Evolutionary conservation across 2,113 vertebrate species (phyloP).

Genomic region (Mormoops blainvillei): DNA sequence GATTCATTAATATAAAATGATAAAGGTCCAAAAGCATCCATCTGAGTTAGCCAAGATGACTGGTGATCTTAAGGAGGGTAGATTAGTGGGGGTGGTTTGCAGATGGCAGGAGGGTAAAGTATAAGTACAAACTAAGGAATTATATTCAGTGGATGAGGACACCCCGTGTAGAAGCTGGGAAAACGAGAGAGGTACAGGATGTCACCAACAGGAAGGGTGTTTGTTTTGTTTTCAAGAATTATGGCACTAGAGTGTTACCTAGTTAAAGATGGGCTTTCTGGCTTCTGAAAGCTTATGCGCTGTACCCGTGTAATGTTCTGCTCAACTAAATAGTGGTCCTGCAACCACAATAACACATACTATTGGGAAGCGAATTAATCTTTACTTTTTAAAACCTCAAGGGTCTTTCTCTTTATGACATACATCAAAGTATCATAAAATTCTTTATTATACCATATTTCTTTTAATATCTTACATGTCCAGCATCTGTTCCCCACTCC

Average conservation of each 20-base stretch:
- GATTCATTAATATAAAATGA: background rate
- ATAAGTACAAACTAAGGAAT: background rate
- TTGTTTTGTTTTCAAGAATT: background rate
- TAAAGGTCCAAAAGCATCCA: background rate
- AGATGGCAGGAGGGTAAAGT: background rate
- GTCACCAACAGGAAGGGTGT: background rate
- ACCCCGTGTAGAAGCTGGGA: background rate
- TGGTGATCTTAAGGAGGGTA: background rate
- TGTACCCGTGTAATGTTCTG: background rate
- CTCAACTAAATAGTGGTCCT: background rate
- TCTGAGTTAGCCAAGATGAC: background rate
- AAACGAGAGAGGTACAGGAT: background rate
- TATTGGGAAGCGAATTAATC: background rate
- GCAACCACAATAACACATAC: background rate
- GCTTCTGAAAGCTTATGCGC: background rate
- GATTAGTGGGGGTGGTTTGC: background rate
- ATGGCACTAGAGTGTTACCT: background rate
- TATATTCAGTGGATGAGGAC: no score
- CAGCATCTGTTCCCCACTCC: background rate
- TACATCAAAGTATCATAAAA: background rate
- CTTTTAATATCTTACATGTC: background rate
- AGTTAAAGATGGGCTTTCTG: background rate
- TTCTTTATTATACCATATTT: background rate
- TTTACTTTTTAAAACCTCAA: conserved; percentile 18
- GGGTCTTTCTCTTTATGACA: background rate